Conservation (phyloP, 2,888 invertebrate species). For the Machimus atricapillus region DNA sequence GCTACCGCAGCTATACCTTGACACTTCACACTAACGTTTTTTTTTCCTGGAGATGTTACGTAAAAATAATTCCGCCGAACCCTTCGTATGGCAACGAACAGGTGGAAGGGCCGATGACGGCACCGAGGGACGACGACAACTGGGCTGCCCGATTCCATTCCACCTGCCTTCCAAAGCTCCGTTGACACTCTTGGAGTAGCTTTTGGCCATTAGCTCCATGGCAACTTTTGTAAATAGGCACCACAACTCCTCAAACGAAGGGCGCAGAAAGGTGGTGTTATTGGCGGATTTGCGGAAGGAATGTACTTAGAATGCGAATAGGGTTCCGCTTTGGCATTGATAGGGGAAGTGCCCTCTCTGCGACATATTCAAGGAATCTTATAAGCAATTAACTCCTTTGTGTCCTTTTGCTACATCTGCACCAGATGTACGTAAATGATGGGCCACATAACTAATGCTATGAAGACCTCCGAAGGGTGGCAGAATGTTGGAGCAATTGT, state of each 20-base stretch:
- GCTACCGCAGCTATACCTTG: not conserved
- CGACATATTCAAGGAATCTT: not conserved
- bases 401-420: not conserved
- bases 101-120: not conserved
- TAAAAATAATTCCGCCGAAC: not conserved
- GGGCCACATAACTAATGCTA: not conserved
- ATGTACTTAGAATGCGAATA: not conserved
- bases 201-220: conserved; percentile 22
- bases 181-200: not conserved
- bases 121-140: not conserved
- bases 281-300: conserved; percentile 16
- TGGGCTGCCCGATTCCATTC: not conserved
- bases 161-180: not conserved
- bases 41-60: not conserved
- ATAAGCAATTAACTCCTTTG: conserved; percentile 2
- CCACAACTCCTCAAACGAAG: not conserved
- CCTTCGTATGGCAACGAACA: not conserved
- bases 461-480: not conserved
- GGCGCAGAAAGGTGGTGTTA: not conserved
- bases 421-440: not conserved
- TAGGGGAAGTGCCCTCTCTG: not conserved
- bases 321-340: not conserved
- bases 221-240: conserved; percentile 20
- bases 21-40: not conserved
- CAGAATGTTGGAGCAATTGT: not conserved